phyloP scores from a whole-genome alignment of 2,888 invertebrate species.

The Nasonia oneida region DNA sequence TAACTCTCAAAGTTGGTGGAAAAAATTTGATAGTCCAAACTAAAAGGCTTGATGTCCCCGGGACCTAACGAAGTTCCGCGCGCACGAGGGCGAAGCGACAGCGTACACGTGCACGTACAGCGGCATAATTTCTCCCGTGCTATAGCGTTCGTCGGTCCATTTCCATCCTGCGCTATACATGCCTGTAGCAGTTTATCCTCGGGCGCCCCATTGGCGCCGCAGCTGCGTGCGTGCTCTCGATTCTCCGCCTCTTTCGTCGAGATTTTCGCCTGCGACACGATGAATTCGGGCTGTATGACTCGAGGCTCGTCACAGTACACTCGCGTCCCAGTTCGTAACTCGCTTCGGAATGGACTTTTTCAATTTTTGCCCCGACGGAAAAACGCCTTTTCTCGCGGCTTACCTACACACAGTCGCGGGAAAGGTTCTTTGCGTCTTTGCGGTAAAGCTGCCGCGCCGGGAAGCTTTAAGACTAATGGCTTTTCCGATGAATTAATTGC shows the following conservation, averaged over 20 bases:
- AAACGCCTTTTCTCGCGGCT: not conserved
- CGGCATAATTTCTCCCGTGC: constrained; percentile 6
- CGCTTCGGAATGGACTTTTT: constrained; percentile 47
- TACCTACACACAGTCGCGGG: not conserved
- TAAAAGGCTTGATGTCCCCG: constrained; percentile 6
- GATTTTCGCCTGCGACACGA: constrained; percentile 41
- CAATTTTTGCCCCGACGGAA: constrained; percentile 34
- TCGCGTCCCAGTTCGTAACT: constrained; percentile 20
- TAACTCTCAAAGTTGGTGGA: not conserved
- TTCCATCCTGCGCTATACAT: constrained; percentile 37
- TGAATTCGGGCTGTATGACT: constrained; percentile 43
- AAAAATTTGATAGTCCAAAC: constrained; percentile 25
- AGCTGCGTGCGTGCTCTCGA: constrained; percentile 31
- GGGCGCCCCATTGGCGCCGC: constrained; percentile 53
- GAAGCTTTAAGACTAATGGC: constrained; percentile 51
- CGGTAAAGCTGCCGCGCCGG: constrained; percentile 10
- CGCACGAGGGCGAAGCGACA: not conserved
- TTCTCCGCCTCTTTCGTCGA: constrained; percentile 40
- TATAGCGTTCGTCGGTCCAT: constrained; percentile 22
- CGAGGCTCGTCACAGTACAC: constrained; percentile 13
- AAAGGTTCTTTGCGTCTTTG: not conserved
- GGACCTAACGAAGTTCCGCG: constrained; percentile 39
- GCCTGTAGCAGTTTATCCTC: constrained; percentile 39
- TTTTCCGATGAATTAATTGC: constrained; percentile 53
- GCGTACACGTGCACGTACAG: not conserved